phyloP scores from a whole-genome alignment of 2,888 invertebrate species.

The Leuctra nigra region DNA sequence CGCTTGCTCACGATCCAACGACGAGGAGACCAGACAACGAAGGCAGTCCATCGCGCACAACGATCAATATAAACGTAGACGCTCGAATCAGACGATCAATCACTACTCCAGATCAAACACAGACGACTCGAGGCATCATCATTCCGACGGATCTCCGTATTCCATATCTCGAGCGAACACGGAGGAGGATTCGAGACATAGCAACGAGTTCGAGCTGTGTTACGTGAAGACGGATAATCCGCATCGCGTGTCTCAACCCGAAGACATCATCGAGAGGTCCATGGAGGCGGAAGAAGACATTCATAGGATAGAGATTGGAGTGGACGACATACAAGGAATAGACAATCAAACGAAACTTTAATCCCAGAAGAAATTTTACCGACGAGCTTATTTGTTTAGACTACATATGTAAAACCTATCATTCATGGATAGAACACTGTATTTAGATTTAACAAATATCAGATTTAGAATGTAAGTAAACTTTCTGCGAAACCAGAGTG shows the following conservation, averaged over 20 bases:
- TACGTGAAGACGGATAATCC: slow-evolving; percentile 6
- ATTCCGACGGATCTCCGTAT: slow-evolving; percentile 19
- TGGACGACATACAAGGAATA: not conserved
- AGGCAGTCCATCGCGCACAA: slow-evolving; percentile 8
- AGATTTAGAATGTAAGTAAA: no score
- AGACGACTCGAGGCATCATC: slow-evolving; percentile 20
- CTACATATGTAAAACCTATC: no score
- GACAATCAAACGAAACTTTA: not conserved
- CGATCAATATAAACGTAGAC: slow-evolving; percentile 15
- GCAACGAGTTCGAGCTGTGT: slow-evolving; percentile 34
- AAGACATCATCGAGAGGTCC: not conserved
- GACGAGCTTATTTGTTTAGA: slow-evolving; percentile 4
- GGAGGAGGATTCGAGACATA: slow-evolving; percentile 25
- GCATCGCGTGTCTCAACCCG: no score
- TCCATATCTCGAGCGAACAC: slow-evolving; percentile 23
- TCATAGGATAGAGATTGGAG: not conserved
- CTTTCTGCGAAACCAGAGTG: no score
- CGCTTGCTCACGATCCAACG: slow-evolving; percentile 17
- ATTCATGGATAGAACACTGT: no score
- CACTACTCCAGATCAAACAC: slow-evolving; percentile 18
- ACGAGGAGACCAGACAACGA: slow-evolving; percentile 10
- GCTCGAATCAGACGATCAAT: slow-evolving; percentile 7
- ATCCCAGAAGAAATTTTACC: no score
- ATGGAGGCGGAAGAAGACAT: not conserved
- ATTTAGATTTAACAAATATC: no score